phyloP scores from a whole-genome alignment of 2,797 vertebrate species.

The Prunella strophiata region DNA sequence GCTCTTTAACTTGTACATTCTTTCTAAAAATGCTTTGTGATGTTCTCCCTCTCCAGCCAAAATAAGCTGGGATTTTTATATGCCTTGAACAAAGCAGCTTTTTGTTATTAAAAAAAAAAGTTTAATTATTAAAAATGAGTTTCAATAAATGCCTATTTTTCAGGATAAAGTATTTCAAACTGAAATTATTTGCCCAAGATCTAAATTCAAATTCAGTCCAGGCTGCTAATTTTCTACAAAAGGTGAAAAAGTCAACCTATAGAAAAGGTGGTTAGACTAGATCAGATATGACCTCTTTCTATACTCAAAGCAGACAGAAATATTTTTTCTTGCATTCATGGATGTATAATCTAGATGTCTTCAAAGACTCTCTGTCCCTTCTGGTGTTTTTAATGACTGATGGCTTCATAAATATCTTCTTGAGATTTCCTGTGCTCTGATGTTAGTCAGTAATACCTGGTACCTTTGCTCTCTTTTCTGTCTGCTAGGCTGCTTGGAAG shows the following conservation, averaged over 20 bases:
- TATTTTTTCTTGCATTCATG: not conserved
- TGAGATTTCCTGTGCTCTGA: not conserved
- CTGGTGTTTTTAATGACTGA: not conserved
- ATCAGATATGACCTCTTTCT: not conserved
- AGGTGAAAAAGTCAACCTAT: not conserved
- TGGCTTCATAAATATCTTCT: not conserved
- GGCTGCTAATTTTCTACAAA: not conserved
- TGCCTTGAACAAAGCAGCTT: accelerated
- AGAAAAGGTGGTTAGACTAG: not conserved
- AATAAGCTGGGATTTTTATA: not conserved
- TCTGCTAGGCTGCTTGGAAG: slow-evolving; percentile 93
- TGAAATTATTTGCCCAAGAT: not conserved
- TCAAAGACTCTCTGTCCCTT: not conserved
- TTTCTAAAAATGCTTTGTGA: not conserved
- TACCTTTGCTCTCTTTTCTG: not conserved
- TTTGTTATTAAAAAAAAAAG: not conserved
- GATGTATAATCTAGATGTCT: not conserved
- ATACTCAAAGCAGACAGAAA: not conserved
- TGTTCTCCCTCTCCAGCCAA: not conserved
- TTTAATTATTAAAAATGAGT: not conserved
- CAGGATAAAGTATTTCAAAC: not conserved
- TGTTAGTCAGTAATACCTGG: not conserved
- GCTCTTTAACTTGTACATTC: not conserved
- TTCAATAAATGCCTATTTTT: not conserved
- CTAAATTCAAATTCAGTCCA: not conserved